Conservation (phyloP, 2,888 invertebrate genomes). For the Zele albiditarsus region DNA sequence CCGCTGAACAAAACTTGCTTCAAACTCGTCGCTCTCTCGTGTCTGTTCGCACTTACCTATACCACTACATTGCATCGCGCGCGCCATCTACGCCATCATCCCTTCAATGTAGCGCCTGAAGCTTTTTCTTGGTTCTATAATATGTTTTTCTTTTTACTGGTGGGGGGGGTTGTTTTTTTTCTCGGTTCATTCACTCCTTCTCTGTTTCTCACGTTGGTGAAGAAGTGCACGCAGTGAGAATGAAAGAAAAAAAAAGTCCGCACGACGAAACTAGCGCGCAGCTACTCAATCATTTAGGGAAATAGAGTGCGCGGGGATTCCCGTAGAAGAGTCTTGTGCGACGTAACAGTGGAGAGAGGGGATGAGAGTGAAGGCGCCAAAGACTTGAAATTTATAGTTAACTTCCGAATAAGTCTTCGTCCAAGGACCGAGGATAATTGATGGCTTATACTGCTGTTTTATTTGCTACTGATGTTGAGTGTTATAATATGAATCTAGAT, state of each 20-base stretch:
- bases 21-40: conserved; percentile 41
- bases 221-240: neutral
- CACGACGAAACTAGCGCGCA: conserved; percentile 40
- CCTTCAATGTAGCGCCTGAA: conserved; percentile 39
- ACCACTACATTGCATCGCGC: conserved; percentile 23
- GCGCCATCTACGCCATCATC: conserved; percentile 33
- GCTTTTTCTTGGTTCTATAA: conserved; percentile 34
- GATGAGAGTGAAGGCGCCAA: neutral
- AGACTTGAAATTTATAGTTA: conserved; percentile 32
- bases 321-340: conserved; percentile 22
- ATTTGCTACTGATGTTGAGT: conserved; percentile 15
- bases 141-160: conserved; percentile 14
- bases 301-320: conserved; percentile 41
- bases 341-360: conserved; percentile 5
- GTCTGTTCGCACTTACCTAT: conserved; percentile 33
- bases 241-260: conserved; percentile 36
- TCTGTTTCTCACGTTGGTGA: conserved; percentile 21
- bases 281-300: conserved; percentile 52
- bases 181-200: conserved; percentile 37
- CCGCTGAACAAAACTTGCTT: conserved; percentile 40
- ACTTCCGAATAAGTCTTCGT: conserved; percentile 23
- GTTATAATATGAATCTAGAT: conserved; percentile 1
- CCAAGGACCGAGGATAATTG: conserved; percentile 1
- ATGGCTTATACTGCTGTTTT: neutral
- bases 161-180: conserved; percentile 35